phyloP scores from a whole-genome alignment of 2,888 invertebrate species.

The Ectemnius cavifrons region DNA sequence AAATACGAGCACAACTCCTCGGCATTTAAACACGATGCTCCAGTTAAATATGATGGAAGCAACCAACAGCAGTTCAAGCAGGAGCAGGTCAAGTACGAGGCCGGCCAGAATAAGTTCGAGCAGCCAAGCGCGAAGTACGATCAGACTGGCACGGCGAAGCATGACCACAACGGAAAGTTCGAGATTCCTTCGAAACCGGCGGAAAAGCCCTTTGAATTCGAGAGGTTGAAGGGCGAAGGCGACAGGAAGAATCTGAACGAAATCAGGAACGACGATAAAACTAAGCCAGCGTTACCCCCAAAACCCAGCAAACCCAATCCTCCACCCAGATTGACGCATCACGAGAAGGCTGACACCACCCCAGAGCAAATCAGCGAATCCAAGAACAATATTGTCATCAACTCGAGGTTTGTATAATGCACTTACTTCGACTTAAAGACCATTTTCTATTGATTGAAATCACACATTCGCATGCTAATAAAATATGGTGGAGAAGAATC shows the following conservation, averaged over 20 bases:
- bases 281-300: constrained; percentile 89
- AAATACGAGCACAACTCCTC: constrained; percentile 61
- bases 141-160: constrained; percentile 52
- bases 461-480: neutral
- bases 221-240: constrained; percentile 63
- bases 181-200: constrained; percentile 67
- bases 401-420: constrained; percentile 62
- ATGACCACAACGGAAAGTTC: constrained; percentile 68
- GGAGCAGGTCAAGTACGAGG: constrained; percentile 59
- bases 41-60: constrained; percentile 41
- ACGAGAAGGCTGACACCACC: constrained; percentile 69
- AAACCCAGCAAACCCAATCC: constrained; percentile 83
- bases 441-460: neutral
- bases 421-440: neutral
- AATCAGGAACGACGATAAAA: constrained; percentile 71
- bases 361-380: constrained; percentile 54
- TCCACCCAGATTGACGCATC: constrained; percentile 74
- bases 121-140: constrained; percentile 56
- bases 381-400: constrained; percentile 56
- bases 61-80: constrained; percentile 62
- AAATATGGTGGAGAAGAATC: neutral
- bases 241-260: constrained; percentile 66
- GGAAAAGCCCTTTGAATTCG: constrained; percentile 72
- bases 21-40: constrained; percentile 60
- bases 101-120: constrained; percentile 43